A percentile compares a stretch with the other conserved stretches of the same genome.
Evolutionary conservation across 2,797 vertebrate genomes (phyloP).

Genomic region (Urosaurus nigricauda): DNA sequence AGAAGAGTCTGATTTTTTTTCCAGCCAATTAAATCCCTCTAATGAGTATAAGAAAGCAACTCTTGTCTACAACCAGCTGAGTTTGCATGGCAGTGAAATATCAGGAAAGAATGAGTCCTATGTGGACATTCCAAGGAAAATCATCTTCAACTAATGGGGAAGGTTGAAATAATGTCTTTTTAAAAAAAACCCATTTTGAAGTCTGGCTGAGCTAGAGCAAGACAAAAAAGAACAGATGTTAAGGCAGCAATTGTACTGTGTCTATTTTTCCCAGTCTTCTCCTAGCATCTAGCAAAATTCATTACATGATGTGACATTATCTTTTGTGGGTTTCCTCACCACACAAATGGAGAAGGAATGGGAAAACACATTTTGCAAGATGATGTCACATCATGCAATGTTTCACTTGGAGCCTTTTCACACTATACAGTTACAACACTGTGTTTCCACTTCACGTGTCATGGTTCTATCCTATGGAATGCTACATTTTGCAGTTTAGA

Average conservation of each 20-base stretch:
- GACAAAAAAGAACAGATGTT: conserved; percentile 28
- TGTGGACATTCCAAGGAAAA: conserved; percentile 36
- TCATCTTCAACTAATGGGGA: background rate
- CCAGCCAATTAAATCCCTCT: conserved; percentile 74
- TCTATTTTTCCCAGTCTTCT: background rate
- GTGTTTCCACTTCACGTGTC: too few species aligned
- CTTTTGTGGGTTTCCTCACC: background rate
- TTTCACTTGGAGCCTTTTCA: background rate
- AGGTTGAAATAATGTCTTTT: background rate
- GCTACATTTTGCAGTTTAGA: too few species aligned
- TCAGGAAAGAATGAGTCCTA: conserved; percentile 48
- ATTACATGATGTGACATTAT: background rate
- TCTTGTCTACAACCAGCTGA: conserved; percentile 65
- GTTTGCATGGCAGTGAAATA: conserved; percentile 59
- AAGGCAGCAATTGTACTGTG: background rate
- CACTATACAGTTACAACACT: too few species aligned
- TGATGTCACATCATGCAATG: background rate
- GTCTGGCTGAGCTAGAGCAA: background rate
- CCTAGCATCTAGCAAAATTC: background rate
- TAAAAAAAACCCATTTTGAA: background rate
- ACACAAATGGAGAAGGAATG: background rate
- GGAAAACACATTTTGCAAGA: background rate
- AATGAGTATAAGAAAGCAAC: conserved; percentile 76
- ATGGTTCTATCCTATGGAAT: too few species aligned
- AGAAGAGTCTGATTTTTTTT: conserved; percentile 70